Conservation (phyloP, 2,113 vertebrate species). For the Ailuropoda melanoleuca region DNA sequence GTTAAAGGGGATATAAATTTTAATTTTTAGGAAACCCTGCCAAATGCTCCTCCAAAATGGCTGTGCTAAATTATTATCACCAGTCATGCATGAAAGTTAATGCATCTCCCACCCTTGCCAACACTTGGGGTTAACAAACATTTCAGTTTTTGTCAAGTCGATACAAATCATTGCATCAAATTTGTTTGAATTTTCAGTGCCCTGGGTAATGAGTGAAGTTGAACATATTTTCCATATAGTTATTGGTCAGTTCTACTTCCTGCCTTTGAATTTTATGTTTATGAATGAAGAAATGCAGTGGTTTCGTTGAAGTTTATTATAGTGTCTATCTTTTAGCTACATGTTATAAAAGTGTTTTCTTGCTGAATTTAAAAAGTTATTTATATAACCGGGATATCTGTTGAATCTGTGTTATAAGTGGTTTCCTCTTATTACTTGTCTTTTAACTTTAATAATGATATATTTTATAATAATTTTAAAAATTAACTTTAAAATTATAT, state of each 20-base stretch:
- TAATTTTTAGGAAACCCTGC: slow-evolving; percentile 44
- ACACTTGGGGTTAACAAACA: not conserved
- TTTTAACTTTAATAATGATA: not conserved
- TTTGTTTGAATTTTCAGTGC: slow-evolving; percentile 29
- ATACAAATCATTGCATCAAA: not conserved
- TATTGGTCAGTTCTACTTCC: not conserved
- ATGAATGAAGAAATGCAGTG: not conserved
- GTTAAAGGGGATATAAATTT: slow-evolving; percentile 17
- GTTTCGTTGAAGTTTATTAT: not conserved
- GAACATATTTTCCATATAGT: not conserved
- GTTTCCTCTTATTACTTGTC: not conserved
- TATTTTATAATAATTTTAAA: slow-evolving; percentile 26
- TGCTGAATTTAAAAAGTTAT: not conserved
- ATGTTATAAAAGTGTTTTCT: slow-evolving; percentile 39
- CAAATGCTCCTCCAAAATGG: slow-evolving; percentile 29
- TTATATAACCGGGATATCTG: not conserved
- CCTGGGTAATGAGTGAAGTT: not conserved
- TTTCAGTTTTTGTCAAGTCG: slow-evolving; percentile 5
- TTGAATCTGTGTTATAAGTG: not conserved
- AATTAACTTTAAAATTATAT: not conserved
- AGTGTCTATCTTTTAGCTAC: not conserved
- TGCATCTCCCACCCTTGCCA: not conserved
- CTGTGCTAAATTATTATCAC: slow-evolving; percentile 15
- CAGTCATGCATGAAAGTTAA: slow-evolving; percentile 32
- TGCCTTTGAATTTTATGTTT: not conserved